A percentile compares a stretch with the other conserved stretches of the same genome.
Evolutionary conservation across 2,888 invertebrate genomes (phyloP).

Genomic region (Tuta absoluta): DNA sequence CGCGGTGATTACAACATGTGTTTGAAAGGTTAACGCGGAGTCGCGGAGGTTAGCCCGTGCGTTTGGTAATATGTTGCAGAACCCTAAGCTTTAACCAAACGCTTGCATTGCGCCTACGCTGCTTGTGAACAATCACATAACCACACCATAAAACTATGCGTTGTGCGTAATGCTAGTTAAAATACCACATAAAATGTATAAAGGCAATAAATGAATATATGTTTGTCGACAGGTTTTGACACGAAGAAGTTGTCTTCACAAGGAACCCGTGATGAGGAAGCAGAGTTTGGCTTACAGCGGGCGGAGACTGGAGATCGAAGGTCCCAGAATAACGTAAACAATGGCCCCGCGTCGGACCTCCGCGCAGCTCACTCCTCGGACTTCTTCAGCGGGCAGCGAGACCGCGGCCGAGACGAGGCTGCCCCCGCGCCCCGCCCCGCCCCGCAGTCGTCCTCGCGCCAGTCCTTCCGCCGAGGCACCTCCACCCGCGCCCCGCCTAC

Average conservation of each 20-base stretch:
- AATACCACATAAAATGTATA: neutral
- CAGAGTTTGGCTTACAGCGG: conserved; percentile 86
- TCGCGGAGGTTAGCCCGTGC: conserved; percentile 23
- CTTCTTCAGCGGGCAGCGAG: conserved; percentile 84
- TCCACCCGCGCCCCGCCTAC: conserved; percentile 48
- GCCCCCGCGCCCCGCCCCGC: conserved; percentile 40
- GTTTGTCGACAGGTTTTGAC: conserved; percentile 78
- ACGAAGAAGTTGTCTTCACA: conserved; percentile 81
- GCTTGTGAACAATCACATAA: conserved; percentile 34
- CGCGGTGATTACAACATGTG: conserved; percentile 30
- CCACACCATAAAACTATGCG: conserved; percentile 28
- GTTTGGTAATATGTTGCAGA: conserved; percentile 49
- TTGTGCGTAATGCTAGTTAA: conserved; percentile 15
- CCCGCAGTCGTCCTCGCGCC: conserved; percentile 42
- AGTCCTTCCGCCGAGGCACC: conserved; percentile 55
- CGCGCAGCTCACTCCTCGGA: conserved; percentile 88
- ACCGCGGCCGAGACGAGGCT: conserved; percentile 69
- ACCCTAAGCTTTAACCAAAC: conserved; percentile 46
- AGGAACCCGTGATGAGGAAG: conserved; percentile 83
- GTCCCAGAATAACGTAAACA: conserved; percentile 46
- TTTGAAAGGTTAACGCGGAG: conserved; percentile 40
- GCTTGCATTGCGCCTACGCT: conserved; percentile 46
- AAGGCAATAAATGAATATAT: neutral
- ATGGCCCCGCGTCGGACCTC: conserved; percentile 81
- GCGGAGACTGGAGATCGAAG: conserved; percentile 84